Evolutionary conservation across 2,888 invertebrate species (phyloP), one percentile per base, ranked within the genome.

Genomic region (Eristalis tenax): DNA sequence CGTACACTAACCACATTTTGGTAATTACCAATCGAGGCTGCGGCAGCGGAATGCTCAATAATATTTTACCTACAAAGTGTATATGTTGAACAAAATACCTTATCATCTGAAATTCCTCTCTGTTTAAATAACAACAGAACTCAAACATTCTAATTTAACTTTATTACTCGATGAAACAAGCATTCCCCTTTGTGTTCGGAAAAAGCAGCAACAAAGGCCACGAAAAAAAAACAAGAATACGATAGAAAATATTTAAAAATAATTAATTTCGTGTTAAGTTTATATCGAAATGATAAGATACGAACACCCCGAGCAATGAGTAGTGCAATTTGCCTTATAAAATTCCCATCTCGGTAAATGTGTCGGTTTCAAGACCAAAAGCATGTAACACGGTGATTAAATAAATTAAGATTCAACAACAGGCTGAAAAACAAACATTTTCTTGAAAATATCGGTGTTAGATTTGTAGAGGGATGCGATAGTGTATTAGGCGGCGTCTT

Each of bases 241-340:
- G 70, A 75, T 50, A 64, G 75, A 71, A 82, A 83, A 83, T 87
- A 83, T 87, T 82, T 76, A 75, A 79, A 87, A 87, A 79, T 87
- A 87, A 87, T 87, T 87, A 87, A 87, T 87, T 87, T 83, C 86
- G 66, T 87, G 86, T 87, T 87, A 79, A 83, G 86, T 87, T 87
- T 83, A 87, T 87, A 87, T 87, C 86, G 83, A 76, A 87, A 83
- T 75, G 86, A 87, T 87, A 87, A 87, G 86, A 87, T 87, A 87
- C 38, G 68, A 78, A 18, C 2, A 50, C 38, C 2, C 56, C 68
- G 57, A 32, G 8, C 75, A 64, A 38, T 26, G 15, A 66, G 71
- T 35, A 74, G 74, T 79, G 66, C 83, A 83, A 79, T 83, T 57
- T 26, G 65, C 40, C 23, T 22, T 50, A 22, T 38, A 35, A 32